phyloP scores from a whole-genome alignment of 2,797 vertebrate genomes.

The Diceros bicornis region DNA sequence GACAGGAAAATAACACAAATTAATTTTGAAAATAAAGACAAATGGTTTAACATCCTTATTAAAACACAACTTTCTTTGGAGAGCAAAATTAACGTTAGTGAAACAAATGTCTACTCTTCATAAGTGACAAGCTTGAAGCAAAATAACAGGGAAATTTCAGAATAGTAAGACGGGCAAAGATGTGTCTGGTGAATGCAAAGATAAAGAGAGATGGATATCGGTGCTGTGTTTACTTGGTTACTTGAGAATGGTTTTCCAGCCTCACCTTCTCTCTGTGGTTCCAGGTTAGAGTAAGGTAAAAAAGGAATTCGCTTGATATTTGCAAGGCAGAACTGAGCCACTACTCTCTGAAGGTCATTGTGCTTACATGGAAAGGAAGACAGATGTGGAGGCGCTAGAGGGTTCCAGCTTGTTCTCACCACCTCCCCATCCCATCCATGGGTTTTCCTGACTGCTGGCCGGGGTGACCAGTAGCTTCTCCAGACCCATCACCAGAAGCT shows the following conservation, averaged over 20 bases:
- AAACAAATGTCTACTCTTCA: not conserved
- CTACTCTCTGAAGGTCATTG: not conserved
- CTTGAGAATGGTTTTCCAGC: not conserved
- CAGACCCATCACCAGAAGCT: not conserved
- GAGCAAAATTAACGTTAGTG: not conserved
- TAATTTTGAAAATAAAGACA: constrained; percentile 53
- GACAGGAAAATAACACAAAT: not conserved
- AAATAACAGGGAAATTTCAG: not conserved
- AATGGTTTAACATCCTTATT: not conserved
- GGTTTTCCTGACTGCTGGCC: not conserved
- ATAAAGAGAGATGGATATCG: no score
- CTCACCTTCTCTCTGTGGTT: not conserved
- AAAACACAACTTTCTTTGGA: not conserved
- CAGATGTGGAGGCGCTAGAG: not conserved
- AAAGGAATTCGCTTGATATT: not conserved
- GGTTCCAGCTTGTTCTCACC: no score
- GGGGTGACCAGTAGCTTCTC: not conserved
- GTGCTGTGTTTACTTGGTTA: no score
- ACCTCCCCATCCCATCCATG: no score
- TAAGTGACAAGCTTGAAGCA: not conserved
- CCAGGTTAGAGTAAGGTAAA: not conserved
- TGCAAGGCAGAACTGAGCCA: not conserved
- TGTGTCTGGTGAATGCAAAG: not conserved
- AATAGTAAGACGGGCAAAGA: not conserved
- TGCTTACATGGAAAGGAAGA: not conserved